Base-by-base conservation (phyloP, 2,888 invertebrate genomes). In the Pyrgus malvae region DNA sequence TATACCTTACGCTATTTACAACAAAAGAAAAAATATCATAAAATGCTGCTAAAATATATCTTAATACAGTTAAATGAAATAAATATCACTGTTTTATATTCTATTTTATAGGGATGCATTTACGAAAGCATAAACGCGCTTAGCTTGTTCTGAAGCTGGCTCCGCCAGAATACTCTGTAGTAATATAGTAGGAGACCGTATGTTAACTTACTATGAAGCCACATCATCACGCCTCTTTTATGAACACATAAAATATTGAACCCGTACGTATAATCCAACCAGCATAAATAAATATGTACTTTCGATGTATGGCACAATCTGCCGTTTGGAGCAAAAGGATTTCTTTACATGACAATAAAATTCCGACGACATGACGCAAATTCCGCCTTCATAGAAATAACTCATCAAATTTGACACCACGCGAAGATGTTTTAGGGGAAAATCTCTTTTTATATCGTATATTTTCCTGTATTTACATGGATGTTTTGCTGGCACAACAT, bases 361-460 rank as follows among this genome's bases (percentile, higher is more conserved):
- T 27, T 48, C 45, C 21, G 45, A 45, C 31, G 45, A 45, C 45
- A 33, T 38, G 48, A 17, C 46, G 23, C 37, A 37, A 48, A 46
- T 16, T 48, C 48, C 25, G 38, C 25, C 37, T 37, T 38, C 48
- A 27, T 48, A 48, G 11, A 38, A 48, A 48, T 48, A 37, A 27
- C 48, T 38, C 37, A 48, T 48, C 48, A 48, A 27, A 48, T 48
- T 48, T 25, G 48, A 31, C 44, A 44, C 69, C 72, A 67, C 63
- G 66, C 54, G 27, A 56, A 57, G 45, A 48, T 65, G 61, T 67
- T 67, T 70, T 40, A 9, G 17, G 46, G 35, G 46, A 41, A 42
- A 46, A 50, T 33, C 33, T 33, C 42, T 46, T 27, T 35, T 29
- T 53, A 27, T 25, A 42, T 48, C 23, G 35, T 40, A 2, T 31